Conservation (phyloP, 2,888 invertebrate genomes). For the Hipparchia sbordonii region DNA sequence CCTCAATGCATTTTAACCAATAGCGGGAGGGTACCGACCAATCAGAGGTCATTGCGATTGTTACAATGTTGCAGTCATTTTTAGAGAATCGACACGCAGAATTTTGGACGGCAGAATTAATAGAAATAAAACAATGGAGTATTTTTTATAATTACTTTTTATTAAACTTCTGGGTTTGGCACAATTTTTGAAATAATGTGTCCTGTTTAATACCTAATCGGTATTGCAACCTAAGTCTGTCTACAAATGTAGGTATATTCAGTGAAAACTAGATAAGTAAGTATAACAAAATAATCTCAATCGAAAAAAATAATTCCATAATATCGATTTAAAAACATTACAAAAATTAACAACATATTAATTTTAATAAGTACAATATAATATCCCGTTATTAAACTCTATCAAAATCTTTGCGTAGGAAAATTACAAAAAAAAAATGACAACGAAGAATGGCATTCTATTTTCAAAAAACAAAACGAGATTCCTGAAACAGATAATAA, state of each 20-base stretch:
- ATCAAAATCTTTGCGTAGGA: slow-evolving; percentile 19
- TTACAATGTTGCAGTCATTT: no score
- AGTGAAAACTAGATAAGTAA: slow-evolving; percentile 37
- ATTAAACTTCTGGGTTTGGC: slow-evolving; percentile 83
- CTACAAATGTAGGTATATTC: slow-evolving; percentile 56
- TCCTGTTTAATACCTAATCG: slow-evolving; percentile 74
- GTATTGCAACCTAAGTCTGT: slow-evolving; percentile 77
- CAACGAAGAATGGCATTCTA: slow-evolving; percentile 8
- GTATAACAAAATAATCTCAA: slow-evolving; percentile 50
- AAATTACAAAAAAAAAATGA: slow-evolving; percentile 16
- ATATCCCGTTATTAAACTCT: slow-evolving; percentile 40
- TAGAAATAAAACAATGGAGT: slow-evolving; percentile 56
- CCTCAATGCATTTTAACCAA: no score
- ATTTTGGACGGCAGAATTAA: not conserved
- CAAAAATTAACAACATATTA: slow-evolving; percentile 47
- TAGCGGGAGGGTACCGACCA: no score
- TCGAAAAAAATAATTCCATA: slow-evolving; percentile 43
- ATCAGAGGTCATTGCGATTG: no score
- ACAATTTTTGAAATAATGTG: slow-evolving; percentile 81
- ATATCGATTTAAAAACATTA: slow-evolving; percentile 39
- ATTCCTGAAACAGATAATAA: slow-evolving; percentile 42
- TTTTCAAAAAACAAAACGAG: slow-evolving; percentile 23
- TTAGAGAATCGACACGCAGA: no score
- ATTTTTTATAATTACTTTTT: slow-evolving; percentile 74
- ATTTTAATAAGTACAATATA: slow-evolving; percentile 50